Evolutionary conservation across 1,140 invertebrate species (phyloP), one percentile per base, ranked within the genome.

Genomic region (Manduca sexta): DNA sequence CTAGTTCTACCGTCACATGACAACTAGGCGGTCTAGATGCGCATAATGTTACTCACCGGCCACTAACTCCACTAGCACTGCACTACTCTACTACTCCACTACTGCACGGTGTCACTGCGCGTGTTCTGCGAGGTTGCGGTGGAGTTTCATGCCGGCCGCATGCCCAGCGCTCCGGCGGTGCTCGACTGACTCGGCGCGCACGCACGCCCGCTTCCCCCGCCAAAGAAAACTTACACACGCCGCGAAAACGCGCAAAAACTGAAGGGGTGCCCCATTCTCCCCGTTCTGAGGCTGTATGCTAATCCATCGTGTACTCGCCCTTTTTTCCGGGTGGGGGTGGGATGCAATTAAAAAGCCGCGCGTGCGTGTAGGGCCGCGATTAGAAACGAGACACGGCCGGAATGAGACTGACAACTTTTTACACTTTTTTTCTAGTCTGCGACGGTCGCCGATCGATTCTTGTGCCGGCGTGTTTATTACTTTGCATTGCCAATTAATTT

Each of bases 291-390:
- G 73, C 71, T 80, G 70, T 83, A 84, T 84, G 78, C 81, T 84
- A 84, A 84, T 84, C 75, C 74, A 69, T 77, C 74, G 70, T 76
- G 64, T 66, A 53, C 66, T 72, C 61, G 69, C 74, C 76, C 74
- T 79, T 82, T 81, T 81, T 84, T 81, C 73, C 76, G 74, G 77
- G 78, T 55, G 44, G 49, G 67, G 69, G 60, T 50, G 58, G 77
- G 71, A 77, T 77, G 77, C 79, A 84, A 84, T 83, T 84, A 82
- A 81, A 76, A 81, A 79, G 62, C 70, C 79, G 81, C 81, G 81
- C 81, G 77, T 82, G 81, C 81, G 81, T 74, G 70, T 79, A 76
- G 71, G 74, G 70, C 56, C 64, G 69, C 81, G 81, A 84, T 84
- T 84, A 84, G 81, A 77, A 82, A 69, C 69, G 74, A 74, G 75